phyloP scores from a whole-genome alignment of 2,113 vertebrate species.

The Pseudopipra pipra region DNA sequence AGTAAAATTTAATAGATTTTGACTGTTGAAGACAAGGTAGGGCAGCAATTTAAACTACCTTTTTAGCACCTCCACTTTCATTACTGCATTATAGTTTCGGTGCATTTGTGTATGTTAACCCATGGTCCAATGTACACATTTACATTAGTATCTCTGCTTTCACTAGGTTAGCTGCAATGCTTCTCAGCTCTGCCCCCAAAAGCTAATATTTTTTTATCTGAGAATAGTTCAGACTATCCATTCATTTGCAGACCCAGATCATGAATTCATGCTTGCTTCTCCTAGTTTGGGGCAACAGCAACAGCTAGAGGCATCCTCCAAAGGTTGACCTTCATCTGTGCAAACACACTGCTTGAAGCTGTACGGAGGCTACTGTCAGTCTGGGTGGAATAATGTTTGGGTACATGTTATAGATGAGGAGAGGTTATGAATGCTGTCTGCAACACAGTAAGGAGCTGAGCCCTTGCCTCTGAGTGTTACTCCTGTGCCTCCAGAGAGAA shows the following conservation, averaged over 20 bases:
- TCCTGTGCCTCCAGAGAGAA: neutral
- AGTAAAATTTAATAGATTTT: neutral
- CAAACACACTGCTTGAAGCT: neutral
- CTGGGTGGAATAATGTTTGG: neutral
- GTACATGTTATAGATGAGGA: neutral
- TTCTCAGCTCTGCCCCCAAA: neutral
- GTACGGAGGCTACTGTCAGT: neutral
- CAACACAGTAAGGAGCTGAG: neutral
- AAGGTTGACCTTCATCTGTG: neutral
- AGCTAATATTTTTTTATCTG: neutral
- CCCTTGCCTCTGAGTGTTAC: neutral
- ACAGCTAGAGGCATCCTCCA: neutral
- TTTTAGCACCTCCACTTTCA: neutral
- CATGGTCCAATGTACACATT: neutral
- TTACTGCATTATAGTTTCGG: neutral
- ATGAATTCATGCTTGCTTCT: neutral
- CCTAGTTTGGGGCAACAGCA: neutral
- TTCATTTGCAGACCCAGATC: neutral
- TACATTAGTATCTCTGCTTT: neutral
- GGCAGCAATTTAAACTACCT: neutral
- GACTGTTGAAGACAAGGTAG: neutral
- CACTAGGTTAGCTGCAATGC: neutral
- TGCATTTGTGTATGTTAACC: neutral
- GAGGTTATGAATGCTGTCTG: neutral
- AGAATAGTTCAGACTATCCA: neutral